Conservation (phyloP, 2,797 vertebrate genomes). For the Sebastes matsubarae region DNA sequence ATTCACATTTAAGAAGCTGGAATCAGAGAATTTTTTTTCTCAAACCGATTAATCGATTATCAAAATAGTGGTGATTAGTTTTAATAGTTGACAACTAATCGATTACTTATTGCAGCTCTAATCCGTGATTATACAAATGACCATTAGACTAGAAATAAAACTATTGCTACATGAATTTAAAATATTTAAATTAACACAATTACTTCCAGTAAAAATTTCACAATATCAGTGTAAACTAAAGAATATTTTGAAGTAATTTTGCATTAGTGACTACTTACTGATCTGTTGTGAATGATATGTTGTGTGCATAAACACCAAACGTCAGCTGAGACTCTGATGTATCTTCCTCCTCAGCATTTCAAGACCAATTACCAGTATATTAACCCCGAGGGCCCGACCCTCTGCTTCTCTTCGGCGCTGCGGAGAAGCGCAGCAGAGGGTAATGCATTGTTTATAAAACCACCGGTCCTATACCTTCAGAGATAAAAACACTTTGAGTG, state of each 20-base stretch:
- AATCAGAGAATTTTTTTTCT: not conserved
- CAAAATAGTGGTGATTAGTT: not conserved
- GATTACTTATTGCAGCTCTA: not conserved
- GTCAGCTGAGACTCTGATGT: slow-evolving; percentile 14
- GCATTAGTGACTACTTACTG: not conserved
- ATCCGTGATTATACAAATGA: not conserved
- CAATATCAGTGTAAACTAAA: not conserved
- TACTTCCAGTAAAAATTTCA: not conserved
- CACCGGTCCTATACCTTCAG: not conserved
- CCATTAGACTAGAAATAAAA: not conserved
- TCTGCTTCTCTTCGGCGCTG: not conserved
- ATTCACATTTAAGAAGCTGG: not conserved
- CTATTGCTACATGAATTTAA: not conserved
- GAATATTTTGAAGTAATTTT: not conserved
- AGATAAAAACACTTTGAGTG: slow-evolving; percentile 14
- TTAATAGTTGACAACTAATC: not conserved
- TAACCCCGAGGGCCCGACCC: not conserved
- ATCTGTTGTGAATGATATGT: not conserved
- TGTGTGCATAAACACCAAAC: not conserved
- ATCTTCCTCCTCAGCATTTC: slow-evolving; percentile 26
- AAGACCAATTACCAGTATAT: slow-evolving; percentile 26
- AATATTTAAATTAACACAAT: not conserved
- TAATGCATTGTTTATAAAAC: slow-evolving; percentile 45
- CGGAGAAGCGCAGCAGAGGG: slow-evolving; percentile 2
- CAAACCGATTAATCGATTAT: not conserved